Conservation (phyloP, 2,113 vertebrate species). For the Globicephala melas region DNA sequence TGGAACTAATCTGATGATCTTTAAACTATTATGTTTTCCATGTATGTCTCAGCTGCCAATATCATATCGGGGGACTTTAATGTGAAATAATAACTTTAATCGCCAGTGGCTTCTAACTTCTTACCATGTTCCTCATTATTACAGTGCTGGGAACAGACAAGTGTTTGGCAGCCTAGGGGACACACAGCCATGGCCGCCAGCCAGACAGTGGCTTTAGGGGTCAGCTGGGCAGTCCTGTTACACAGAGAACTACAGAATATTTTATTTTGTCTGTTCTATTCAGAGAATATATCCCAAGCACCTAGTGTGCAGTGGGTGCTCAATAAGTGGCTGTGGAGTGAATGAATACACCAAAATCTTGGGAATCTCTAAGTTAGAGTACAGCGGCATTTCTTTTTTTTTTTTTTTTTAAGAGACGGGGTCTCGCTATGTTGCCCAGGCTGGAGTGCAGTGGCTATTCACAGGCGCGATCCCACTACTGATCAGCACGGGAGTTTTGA, state of each 20-base stretch:
- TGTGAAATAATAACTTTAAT: background rate
- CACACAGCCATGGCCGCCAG: background rate
- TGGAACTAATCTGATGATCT: slow-evolving; percentile 44
- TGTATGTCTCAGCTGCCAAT: background rate
- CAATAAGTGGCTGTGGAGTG: background rate
- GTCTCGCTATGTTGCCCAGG: too few relatives aligned
- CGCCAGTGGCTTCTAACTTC: slow-evolving; percentile 25
- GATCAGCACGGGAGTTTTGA: too few relatives aligned
- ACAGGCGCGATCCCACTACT: too few relatives aligned
- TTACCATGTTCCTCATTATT: background rate
- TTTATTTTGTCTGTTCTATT: background rate
- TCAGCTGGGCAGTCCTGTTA: background rate
- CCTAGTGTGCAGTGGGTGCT: background rate
- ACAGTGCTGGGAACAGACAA: background rate
- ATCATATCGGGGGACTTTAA: background rate
- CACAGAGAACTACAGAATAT: background rate
- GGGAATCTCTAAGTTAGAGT: background rate
- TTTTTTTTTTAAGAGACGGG: too few relatives aligned
- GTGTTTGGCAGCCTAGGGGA: background rate
- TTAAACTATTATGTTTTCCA: slow-evolving; percentile 19
- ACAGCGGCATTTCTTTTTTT: background rate
- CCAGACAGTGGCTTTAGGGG: background rate
- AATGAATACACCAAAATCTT: background rate
- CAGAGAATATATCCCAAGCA: background rate
- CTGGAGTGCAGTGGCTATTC: too few relatives aligned